These are phyloP conservation scores for Apostichopus leukothele DNA, from an alignment of 53 echinoderm and acorn worm genomes.

Conservation along the genomic window DNA sequence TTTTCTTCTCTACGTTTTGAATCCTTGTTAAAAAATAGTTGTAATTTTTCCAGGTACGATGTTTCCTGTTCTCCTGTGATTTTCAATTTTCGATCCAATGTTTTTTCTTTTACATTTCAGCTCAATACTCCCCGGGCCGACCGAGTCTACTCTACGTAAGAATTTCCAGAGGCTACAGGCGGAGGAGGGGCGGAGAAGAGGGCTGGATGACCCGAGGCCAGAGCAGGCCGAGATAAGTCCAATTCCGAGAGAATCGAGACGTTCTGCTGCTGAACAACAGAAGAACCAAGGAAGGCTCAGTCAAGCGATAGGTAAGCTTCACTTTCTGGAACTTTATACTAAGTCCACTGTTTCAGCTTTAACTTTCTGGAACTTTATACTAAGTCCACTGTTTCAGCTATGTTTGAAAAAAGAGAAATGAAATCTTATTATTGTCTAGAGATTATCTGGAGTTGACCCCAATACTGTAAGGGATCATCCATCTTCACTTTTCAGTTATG, in stretches of 20 bases:
- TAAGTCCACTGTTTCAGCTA: not conserved
- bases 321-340: not conserved
- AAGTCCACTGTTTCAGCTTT: not conserved
- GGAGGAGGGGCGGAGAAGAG: slow-evolving; percentile 68
- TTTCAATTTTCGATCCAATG: too few relatives aligned
- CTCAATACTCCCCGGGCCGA: slow-evolving; percentile 94
- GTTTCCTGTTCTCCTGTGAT: too few relatives aligned
- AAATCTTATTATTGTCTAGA: too few relatives aligned
- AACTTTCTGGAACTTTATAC: not conserved
- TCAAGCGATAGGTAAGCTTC: slow-evolving; percentile 90
- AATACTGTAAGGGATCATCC: not conserved
- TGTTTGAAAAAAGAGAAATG: too few relatives aligned
- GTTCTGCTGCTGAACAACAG: slow-evolving; percentile 42
- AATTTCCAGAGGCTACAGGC: slow-evolving; percentile 95
- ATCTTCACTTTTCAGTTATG: too few relatives aligned
- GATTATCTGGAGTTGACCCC: not conserved
- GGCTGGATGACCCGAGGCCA: slow-evolving; percentile 63
- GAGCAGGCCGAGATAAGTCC: slow-evolving; percentile 78
- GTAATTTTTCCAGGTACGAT: too few relatives aligned
- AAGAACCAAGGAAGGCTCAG: slow-evolving; percentile 74
- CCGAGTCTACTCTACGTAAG: slow-evolving; percentile 91
- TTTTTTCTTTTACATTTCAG: slow-evolving; percentile 38
- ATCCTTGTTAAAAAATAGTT: too few relatives aligned
- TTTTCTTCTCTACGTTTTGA: too few relatives aligned
- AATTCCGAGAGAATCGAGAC: slow-evolving; percentile 58